Conservation (phyloP, 2,797 vertebrate species). For the Brotula barbata region DNA sequence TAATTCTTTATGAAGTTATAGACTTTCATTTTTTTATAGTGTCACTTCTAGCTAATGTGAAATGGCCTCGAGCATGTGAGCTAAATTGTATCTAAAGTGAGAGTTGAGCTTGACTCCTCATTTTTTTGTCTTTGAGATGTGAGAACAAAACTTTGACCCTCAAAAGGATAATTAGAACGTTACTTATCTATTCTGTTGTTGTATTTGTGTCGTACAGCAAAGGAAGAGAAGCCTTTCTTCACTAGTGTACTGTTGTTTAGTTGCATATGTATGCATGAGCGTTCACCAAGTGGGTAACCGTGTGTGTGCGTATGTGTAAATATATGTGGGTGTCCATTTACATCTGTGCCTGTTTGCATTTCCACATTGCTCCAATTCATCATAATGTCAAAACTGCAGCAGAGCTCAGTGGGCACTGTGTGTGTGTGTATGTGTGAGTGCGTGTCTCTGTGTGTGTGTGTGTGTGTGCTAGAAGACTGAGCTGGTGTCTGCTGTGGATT, state of each 20-base stretch:
- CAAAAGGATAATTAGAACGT: too few species aligned
- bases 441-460: conserved; percentile 1
- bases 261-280: not conserved
- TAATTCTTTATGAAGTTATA: too few species aligned
- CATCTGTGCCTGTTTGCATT: conserved; percentile 2
- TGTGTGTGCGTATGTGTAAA: not conserved
- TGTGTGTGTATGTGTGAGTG: not conserved
- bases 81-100: too few species aligned
- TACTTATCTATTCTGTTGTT: too few species aligned
- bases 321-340: conserved; percentile 5
- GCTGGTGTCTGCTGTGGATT: conserved; percentile 29
- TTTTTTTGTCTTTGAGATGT: not conserved
- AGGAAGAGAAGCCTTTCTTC: not conserved
- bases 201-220: too few species aligned
- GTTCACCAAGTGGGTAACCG: not conserved
- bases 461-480: not conserved
- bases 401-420: not conserved
- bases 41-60: too few species aligned
- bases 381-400: conserved; percentile 22
- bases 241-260: not conserved
- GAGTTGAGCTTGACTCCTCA: not conserved
- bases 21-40: too few species aligned
- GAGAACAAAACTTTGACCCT: not conserved
- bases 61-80: too few species aligned
- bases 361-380: conserved; percentile 35